A percentile compares a stretch with the other conserved stretches of the same genome.
These are phyloP conservation scores for Calameuta idolon DNA, from an alignment of 2,888 invertebrate genomes.

Conservation along the genomic window DNA sequence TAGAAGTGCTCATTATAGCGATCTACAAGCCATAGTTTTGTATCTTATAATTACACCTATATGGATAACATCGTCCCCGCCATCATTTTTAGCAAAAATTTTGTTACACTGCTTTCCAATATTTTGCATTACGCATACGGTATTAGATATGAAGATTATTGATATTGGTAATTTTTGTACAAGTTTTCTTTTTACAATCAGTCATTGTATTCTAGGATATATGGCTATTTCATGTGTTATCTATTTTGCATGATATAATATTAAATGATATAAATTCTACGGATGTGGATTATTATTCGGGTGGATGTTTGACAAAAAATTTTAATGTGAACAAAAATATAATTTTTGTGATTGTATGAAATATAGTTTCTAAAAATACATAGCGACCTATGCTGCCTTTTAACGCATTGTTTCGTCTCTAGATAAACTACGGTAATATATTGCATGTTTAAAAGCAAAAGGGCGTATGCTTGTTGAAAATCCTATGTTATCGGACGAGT, in stretches of 20 bases:
- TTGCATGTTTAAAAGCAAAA: too few species aligned
- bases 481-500: too few species aligned
- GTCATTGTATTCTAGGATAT: constrained; percentile 25
- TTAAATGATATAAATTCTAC: not conserved
- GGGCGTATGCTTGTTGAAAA: too few species aligned
- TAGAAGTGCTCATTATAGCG: constrained; percentile 46
- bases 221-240: constrained; percentile 20
- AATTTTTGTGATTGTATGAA: not conserved
- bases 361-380: not conserved
- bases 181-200: constrained; percentile 15
- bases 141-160: constrained; percentile 39
- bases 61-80: constrained; percentile 46
- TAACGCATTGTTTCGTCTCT: not conserved
- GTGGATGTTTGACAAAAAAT: not conserved
- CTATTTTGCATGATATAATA: not conserved
- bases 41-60: constrained; percentile 45
- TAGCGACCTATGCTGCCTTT: not conserved
- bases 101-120: constrained; percentile 40
- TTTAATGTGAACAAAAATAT: not conserved
- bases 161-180: constrained; percentile 11
- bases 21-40: constrained; percentile 41
- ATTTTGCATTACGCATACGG: constrained; percentile 38
- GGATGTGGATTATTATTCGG: not conserved
- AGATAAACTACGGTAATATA: too few species aligned
- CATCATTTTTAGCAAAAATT: constrained; percentile 26